Conservation (phyloP, 2,113 vertebrate species). For the Nothocercus julius region DNA sequence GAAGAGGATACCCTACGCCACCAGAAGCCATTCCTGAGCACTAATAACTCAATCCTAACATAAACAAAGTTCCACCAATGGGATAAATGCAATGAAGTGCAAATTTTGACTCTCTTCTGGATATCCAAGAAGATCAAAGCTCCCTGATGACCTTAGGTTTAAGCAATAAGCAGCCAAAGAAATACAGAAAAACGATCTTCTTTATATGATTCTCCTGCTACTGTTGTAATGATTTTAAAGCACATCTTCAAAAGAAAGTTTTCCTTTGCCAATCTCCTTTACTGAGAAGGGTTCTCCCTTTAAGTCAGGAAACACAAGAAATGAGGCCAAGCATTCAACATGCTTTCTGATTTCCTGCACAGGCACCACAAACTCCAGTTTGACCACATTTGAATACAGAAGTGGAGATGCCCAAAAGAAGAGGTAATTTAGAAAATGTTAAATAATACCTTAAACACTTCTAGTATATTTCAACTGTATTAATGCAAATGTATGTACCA, state of each 20-base stretch:
- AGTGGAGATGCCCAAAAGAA: neutral
- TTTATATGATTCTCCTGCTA: neutral
- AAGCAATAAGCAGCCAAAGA: neutral
- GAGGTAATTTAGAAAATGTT: neutral
- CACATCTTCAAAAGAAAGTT: neutral
- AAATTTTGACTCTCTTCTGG: neutral
- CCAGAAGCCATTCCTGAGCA: neutral
- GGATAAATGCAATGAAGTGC: neutral
- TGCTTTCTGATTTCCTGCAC: neutral
- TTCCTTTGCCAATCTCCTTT: neutral
- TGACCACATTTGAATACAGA: neutral
- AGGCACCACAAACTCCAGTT: neutral
- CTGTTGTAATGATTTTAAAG: neutral
- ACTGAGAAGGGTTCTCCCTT: neutral
- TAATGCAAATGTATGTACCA: neutral
- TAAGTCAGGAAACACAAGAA: neutral
- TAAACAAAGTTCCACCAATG: neutral
- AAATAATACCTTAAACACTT: neutral
- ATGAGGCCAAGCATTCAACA: neutral
- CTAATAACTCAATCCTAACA: neutral
- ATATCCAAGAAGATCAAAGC: rapidly evolving
- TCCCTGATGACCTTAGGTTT: neutral
- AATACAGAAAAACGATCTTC: neutral
- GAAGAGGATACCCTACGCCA: slow-evolving; percentile 22
- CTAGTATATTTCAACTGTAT: neutral